Conservation (phyloP, 2,797 vertebrate genomes). For the Geotria australis region DNA sequence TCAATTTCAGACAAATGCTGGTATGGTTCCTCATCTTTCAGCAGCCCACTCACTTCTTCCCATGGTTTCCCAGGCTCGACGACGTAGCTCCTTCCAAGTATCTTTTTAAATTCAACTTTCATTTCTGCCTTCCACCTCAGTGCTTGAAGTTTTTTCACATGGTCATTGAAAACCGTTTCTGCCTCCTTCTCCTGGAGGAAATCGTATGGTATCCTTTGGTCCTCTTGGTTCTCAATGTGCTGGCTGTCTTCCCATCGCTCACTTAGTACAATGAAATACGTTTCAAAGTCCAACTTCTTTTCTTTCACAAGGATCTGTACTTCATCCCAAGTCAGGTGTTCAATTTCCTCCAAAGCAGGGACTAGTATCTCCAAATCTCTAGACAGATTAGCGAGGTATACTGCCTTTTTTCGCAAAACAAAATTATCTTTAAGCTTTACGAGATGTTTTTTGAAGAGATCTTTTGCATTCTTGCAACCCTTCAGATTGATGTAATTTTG, state of each 20-base stretch:
- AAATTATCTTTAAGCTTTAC: conserved; percentile 89
- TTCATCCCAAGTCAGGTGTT: conserved; percentile 58
- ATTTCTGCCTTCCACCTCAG: conserved; percentile 82
- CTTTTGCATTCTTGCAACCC: conserved; percentile 66
- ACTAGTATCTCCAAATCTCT: conserved; percentile 73
- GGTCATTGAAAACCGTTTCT: conserved; percentile 70
- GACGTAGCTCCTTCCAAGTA: conserved; percentile 69
- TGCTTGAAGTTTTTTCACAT: conserved; percentile 67
- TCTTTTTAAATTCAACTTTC: conserved; percentile 96
- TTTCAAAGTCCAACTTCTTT: conserved; percentile 55
- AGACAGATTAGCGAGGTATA: conserved; percentile 69
- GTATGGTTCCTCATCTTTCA: conserved; percentile 84
- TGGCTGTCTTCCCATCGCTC: conserved; percentile 89
- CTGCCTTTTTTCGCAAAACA: conserved; percentile 64
- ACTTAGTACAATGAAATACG: conserved; percentile 62
- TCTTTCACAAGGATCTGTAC: conserved; percentile 48
- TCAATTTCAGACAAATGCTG: conserved; percentile 83
- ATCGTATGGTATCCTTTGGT: conserved; percentile 85
- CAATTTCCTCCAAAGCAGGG: conserved; percentile 71
- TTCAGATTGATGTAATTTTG: conserved; percentile 82
- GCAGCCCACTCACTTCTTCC: conserved; percentile 95
- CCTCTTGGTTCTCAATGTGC: conserved; percentile 66
- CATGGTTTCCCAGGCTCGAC: conserved; percentile 77
- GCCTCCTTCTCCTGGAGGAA: conserved; percentile 51
- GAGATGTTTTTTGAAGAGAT: conserved; percentile 75